A percentile compares a stretch with the other conserved stretches of the same genome.
Conservation (phyloP, 2,888 invertebrate species). For the Zygothrica quintamaculata region DNA sequence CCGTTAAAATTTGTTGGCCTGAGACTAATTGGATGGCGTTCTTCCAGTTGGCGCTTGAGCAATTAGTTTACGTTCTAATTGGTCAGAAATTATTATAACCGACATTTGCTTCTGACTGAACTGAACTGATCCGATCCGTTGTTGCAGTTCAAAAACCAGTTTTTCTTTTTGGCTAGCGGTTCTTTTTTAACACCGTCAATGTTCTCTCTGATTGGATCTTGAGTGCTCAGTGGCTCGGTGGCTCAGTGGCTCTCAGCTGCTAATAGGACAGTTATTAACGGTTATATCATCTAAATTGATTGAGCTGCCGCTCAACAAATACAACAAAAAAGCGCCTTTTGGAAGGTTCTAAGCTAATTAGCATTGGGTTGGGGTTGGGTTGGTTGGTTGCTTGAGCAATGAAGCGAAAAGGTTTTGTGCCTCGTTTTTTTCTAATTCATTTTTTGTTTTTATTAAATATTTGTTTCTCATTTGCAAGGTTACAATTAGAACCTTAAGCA, state of each 20-base stretch:
- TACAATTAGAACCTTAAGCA: slow-evolving; percentile 24
- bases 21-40: slow-evolving; percentile 75
- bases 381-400: slow-evolving; percentile 56
- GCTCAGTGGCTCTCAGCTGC: slow-evolving; percentile 1
- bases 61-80: slow-evolving; percentile 76
- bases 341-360: slow-evolving; percentile 54
- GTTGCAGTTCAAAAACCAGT: slow-evolving; percentile 49
- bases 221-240: slow-evolving; percentile 3
- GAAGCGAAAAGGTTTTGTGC: slow-evolving; percentile 66
- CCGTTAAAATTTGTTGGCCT: slow-evolving; percentile 44
- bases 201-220: slow-evolving; percentile 49
- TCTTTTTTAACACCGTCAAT: slow-evolving; percentile 3
- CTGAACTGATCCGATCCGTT: too few species aligned
- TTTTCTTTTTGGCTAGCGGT: slow-evolving; percentile 49
- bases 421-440: too few species aligned
- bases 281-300: slow-evolving; percentile 36
- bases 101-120: slow-evolving; percentile 56
- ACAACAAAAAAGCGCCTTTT: slow-evolving; percentile 12
- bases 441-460: slow-evolving; percentile 35
- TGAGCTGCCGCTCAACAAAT: slow-evolving; percentile 1
- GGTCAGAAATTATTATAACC: slow-evolving; percentile 78
- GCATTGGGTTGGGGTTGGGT: too few species aligned
- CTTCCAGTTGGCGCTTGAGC: slow-evolving; percentile 74
- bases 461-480: slow-evolving; percentile 52
- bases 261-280: slow-evolving; percentile 55